A percentile compares a stretch with the other conserved stretches of the same genome.
Conservation (phyloP, 64 coral and sea anemone genomes). For the Pocillopora verrucosa region DNA sequence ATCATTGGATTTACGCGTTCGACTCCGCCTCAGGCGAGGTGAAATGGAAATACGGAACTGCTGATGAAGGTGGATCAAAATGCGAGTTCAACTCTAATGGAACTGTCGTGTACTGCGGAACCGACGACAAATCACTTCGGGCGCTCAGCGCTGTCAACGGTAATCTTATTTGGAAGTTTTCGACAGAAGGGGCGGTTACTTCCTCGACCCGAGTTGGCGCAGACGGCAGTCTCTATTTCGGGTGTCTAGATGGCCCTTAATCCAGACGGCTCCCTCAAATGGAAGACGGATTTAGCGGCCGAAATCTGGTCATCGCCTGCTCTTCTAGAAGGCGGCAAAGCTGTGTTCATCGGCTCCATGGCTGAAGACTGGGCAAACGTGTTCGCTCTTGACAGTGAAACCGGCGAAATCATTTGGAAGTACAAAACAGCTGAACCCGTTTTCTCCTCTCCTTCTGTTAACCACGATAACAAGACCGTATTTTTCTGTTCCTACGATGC, state of each 20-base stretch:
- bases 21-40: too few species aligned
- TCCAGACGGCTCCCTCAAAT: constrained; percentile 77
- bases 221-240: too few species aligned
- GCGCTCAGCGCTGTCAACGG: too few species aligned
- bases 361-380: constrained; percentile 68
- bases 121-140: too few species aligned
- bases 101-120: too few species aligned
- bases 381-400: constrained; percentile 76
- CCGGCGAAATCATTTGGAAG: constrained; percentile 76
- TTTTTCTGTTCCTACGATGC: constrained; percentile 77
- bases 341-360: constrained; percentile 84
- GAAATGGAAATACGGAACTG: too few species aligned
- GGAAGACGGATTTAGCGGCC: constrained; percentile 55
- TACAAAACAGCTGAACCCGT: constrained; percentile 47
- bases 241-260: constrained; percentile 84
- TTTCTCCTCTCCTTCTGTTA: constrained; percentile 79
- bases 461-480: constrained; percentile 52
- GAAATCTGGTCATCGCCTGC: constrained; percentile 94
- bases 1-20: too few species aligned
- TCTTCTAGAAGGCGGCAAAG: constrained; percentile 65
- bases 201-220: too few species aligned
- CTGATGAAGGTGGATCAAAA: too few species aligned
- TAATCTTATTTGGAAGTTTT: constrained; percentile 95
- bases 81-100: too few species aligned
- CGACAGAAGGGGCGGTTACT: too few species aligned